phyloP scores from a whole-genome alignment of 2,888 invertebrate genomes.

The Cerastoderma edule region DNA sequence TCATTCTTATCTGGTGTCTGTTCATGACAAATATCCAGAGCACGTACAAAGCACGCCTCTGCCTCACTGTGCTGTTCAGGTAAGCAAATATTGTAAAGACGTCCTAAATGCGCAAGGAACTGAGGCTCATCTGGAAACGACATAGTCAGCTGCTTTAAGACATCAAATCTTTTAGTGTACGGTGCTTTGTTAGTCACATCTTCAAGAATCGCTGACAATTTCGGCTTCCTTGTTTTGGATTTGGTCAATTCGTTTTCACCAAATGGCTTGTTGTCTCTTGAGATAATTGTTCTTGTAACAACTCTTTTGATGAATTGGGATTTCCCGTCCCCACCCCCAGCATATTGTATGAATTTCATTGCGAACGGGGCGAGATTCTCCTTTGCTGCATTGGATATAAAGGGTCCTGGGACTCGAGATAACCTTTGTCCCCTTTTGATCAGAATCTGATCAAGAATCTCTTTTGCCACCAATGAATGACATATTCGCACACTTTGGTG shows the following conservation, averaged over 20 bases:
- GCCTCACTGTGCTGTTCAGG: conserved; percentile 54
- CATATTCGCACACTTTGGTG: conserved; percentile 50
- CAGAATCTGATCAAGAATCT: conserved; percentile 61
- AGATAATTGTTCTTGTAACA: conserved; percentile 62
- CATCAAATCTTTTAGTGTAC: conserved; percentile 56
- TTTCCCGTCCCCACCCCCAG: conserved; percentile 30
- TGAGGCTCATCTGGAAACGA: conserved; percentile 57
- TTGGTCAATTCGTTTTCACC: conserved; percentile 48
- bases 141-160: conserved; percentile 43
- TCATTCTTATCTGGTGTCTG: conserved; percentile 23
- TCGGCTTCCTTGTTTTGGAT: conserved; percentile 30
- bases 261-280: conserved; percentile 55
- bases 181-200: conserved; percentile 46
- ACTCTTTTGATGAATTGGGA: conserved; percentile 44
- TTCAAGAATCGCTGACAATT: conserved; percentile 56
- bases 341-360: conserved; percentile 51
- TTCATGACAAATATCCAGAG: conserved; percentile 45
- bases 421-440: neutral
- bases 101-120: conserved; percentile 59
- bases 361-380: conserved; percentile 48
- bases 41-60: conserved; percentile 44
- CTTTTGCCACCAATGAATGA: conserved; percentile 60
- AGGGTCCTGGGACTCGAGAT: conserved; percentile 6
- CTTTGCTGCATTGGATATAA: conserved; percentile 49
- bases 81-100: conserved; percentile 50